A percentile compares a stretch with the other conserved stretches of the same genome.
Evolutionary conservation across 2,797 vertebrate species (phyloP).

Genomic region (Paratrypauchen microcephalus): DNA sequence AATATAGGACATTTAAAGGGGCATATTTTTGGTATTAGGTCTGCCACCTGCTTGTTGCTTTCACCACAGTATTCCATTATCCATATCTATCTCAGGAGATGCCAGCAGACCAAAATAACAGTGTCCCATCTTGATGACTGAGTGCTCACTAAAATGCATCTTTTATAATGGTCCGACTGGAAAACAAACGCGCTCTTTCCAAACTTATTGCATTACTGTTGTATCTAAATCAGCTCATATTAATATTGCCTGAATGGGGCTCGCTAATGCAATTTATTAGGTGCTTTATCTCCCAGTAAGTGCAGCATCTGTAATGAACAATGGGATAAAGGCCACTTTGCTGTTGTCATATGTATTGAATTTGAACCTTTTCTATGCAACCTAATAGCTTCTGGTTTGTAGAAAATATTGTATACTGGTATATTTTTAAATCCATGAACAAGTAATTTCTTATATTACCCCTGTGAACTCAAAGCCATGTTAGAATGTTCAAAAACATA

Average conservation of each 20-base stretch:
- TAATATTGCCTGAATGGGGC: not conserved
- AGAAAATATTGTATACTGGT: no score
- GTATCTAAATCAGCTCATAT: not conserved
- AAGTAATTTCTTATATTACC: no score
- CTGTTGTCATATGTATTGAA: not conserved
- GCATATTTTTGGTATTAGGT: no score
- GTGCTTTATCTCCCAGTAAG: not conserved
- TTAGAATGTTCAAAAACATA: no score
- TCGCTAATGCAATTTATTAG: not conserved
- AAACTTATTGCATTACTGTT: not conserved
- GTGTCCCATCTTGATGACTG: no score
- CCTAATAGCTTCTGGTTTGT: not conserved
- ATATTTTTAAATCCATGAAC: no score
- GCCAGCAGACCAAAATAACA: no score
- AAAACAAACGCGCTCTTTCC: not conserved
- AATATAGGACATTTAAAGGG: no score
- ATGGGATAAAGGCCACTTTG: not conserved
- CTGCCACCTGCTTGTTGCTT: no score
- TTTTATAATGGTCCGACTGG: not conserved
- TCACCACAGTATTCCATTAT: no score
- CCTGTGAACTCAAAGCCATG: no score
- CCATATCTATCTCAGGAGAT: no score
- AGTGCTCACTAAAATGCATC: not conserved
- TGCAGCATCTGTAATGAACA: constrained; percentile 1
- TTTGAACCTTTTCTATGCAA: not conserved